Conservation (phyloP, 2,113 vertebrate genomes). For the Bombycilla garrulus region DNA sequence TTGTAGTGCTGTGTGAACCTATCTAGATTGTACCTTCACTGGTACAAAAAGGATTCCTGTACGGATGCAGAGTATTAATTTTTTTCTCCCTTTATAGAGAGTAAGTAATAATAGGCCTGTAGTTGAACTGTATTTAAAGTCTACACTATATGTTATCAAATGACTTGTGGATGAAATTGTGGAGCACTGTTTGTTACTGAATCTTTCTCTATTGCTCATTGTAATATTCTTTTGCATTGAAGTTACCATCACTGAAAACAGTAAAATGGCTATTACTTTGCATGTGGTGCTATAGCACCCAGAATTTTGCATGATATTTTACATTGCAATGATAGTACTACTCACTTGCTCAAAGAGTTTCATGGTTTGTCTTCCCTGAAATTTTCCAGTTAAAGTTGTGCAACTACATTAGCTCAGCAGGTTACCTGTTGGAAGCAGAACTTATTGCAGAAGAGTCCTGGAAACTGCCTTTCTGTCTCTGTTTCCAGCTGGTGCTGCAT, state of each 20-base stretch:
- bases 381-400: neutral
- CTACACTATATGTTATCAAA: neutral
- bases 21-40: neutral
- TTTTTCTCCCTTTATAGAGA: neutral
- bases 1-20: neutral
- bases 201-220: neutral
- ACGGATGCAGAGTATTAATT: neutral
- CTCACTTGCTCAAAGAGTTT: neutral
- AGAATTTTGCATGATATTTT: neutral
- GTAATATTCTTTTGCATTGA: neutral
- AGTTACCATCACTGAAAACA: neutral
- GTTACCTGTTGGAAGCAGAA: neutral
- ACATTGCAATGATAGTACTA: neutral
- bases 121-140: neutral
- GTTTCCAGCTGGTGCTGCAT: neutral
- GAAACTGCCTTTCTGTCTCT: neutral
- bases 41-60: neutral
- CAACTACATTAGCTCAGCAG: neutral
- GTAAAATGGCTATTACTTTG: neutral
- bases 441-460: neutral
- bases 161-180: neutral
- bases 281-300: neutral
- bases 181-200: neutral
- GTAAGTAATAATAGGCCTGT: neutral
- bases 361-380: neutral